Conservation (phyloP, 2,113 vertebrate genomes). For the Etheostoma cragini region DNA sequence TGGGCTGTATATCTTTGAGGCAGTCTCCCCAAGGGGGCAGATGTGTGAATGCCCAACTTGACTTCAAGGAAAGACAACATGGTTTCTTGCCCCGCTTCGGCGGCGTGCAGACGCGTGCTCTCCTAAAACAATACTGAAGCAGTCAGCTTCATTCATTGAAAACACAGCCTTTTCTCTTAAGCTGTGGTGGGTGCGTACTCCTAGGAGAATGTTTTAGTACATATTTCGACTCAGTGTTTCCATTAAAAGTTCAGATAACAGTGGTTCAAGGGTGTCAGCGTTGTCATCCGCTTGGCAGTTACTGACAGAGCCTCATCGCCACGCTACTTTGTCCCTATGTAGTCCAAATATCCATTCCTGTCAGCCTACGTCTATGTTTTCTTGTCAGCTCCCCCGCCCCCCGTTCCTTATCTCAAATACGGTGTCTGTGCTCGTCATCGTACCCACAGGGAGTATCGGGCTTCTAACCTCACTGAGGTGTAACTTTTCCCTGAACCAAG, state of each 20-base stretch:
- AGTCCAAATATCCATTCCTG: slow-evolving; percentile 36
- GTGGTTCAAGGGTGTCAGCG: slow-evolving; percentile 56
- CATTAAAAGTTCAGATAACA: slow-evolving; percentile 68
- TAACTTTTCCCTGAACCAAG: slow-evolving; percentile 47
- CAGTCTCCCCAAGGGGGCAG: slow-evolving; percentile 51
- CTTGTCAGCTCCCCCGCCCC: not conserved
- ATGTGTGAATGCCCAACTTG: slow-evolving; percentile 68
- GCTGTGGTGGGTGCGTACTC: slow-evolving; percentile 55
- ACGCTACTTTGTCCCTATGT: not conserved
- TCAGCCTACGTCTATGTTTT: slow-evolving; percentile 29
- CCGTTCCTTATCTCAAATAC: slow-evolving; percentile 14
- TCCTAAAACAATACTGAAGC: slow-evolving; percentile 81
- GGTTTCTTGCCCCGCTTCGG: slow-evolving; percentile 60
- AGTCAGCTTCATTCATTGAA: slow-evolving; percentile 71
- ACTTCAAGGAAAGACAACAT: slow-evolving; percentile 75
- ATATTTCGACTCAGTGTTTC: slow-evolving; percentile 74
- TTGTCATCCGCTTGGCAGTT: slow-evolving; percentile 61
- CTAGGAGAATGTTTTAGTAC: slow-evolving; percentile 58
- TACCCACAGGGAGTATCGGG: slow-evolving; percentile 60
- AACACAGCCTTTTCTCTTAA: slow-evolving; percentile 70
- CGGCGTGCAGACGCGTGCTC: slow-evolving; percentile 57
- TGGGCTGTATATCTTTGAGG: slow-evolving; percentile 48
- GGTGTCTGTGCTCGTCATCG: slow-evolving; percentile 5
- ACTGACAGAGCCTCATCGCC: slow-evolving; percentile 47
- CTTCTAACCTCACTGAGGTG: slow-evolving; percentile 61